phyloP scores from a whole-genome alignment of 1,140 invertebrate genomes.

The Vanessa tameamea region DNA sequence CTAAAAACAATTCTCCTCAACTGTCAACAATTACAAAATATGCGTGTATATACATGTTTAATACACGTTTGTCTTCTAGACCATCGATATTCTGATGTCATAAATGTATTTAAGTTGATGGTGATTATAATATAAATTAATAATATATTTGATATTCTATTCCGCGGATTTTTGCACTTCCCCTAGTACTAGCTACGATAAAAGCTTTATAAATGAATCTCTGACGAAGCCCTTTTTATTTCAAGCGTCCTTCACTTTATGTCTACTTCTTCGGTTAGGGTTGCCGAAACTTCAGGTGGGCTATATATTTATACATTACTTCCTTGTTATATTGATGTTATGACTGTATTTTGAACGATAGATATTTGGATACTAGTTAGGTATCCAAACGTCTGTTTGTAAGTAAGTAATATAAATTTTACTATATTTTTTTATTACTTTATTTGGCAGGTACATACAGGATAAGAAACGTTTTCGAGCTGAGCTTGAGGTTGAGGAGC shows the following conservation, averaged over 20 bases:
- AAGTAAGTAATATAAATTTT: too few species aligned
- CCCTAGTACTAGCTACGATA: neutral
- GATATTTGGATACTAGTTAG: neutral
- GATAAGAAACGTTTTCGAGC: slow-evolving; percentile 76
- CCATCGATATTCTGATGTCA: too few species aligned
- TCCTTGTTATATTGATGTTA: neutral
- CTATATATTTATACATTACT: neutral
- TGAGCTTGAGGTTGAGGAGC: slow-evolving; percentile 70
- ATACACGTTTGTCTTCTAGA: too few species aligned
- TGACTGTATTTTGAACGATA: neutral
- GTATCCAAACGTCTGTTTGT: too few species aligned
- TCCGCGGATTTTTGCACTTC: too few species aligned
- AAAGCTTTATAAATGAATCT: slow-evolving; percentile 19
- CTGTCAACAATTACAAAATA: too few species aligned
- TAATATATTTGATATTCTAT: too few species aligned
- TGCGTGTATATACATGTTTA: too few species aligned
- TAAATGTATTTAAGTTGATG: too few species aligned
- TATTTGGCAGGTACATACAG: slow-evolving; percentile 73
- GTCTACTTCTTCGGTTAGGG: slow-evolving; percentile 13
- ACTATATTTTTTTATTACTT: slow-evolving; percentile 11
- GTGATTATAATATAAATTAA: too few species aligned
- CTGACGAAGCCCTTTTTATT: slow-evolving; percentile 20
- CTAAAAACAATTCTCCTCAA: too few species aligned
- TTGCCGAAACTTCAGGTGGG: slow-evolving; percentile 8
- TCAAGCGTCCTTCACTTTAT: slow-evolving; percentile 10